Percentiles rank a stretch among this genome's conserved stretches.
These are phyloP conservation scores for Anolis apletophallus DNA, from an alignment of 2,797 vertebrate species.

Conservation along the genomic window DNA sequence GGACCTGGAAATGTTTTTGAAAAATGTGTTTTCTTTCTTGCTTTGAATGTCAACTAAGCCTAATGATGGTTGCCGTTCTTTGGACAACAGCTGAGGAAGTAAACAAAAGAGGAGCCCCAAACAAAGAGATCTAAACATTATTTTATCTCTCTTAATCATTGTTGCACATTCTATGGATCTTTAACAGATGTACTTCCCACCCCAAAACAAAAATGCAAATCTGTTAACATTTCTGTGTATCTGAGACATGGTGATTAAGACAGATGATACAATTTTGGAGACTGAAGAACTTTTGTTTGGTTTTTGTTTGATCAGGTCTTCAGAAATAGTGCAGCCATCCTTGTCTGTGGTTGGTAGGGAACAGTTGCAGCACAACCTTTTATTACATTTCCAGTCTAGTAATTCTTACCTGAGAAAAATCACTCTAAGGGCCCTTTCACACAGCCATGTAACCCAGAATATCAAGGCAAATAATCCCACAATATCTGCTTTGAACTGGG, in stretches of 20 bases:
- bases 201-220: not conserved
- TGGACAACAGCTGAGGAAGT: not conserved
- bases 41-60: not conserved
- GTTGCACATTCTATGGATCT: not conserved
- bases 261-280: not conserved
- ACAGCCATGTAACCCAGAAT: too few species aligned
- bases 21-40: conserved; percentile 1
- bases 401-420: not conserved
- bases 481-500: too few species aligned
- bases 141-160: conserved; percentile 13
- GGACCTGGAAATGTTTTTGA: not conserved
- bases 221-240: not conserved
- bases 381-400: not conserved
- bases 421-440: not conserved
- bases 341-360: not conserved
- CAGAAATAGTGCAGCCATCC: not conserved
- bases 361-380: not conserved
- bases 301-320: not conserved
- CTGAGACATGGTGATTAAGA: not conserved
- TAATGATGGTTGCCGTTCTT: not conserved
- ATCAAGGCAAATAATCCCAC: too few species aligned
- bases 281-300: too few species aligned
- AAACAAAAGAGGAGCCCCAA: not conserved
- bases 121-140: not conserved
- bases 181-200: not conserved